Base-by-base conservation (phyloP, 2,113 vertebrate species). In the Brachirus orientalis region DNA sequence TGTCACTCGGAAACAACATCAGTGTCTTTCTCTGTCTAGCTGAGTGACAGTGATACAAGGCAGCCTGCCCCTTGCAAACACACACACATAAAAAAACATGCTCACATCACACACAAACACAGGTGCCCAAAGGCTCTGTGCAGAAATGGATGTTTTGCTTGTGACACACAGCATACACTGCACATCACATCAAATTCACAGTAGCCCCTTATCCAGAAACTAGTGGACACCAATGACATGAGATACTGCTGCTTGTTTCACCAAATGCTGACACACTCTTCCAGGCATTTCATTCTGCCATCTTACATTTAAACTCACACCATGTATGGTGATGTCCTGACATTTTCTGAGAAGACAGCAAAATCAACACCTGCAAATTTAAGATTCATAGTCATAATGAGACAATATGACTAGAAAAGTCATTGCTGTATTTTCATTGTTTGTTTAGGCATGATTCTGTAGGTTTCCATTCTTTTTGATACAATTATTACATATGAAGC, bases 11-110 rank as follows among this genome's bases (percentile, higher is more conserved):
- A 77, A 86, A 79, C 82, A 79, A 76, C 75, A 81, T 93, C 91
- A 92, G 80, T 85, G 85, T 91, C 86, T 83, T 72, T 81, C 73
- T 79, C 80, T 77, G 89, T 92, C 73, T 84, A 65, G 60, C 47
- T 89, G 89, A 90, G 81, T 89, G 92, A 92, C 92, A 91, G 81
- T 86, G 88, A 91, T 89, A 87, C 64, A 82, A 75, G 80, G 64
- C 83, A 88, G 85, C 57, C 70, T 73, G 71, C 44, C 83, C 80
- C 48, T 68, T 38, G 40, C 44, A 58, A 61, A 58, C 40, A 69
- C 28, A 51, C 54, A 58, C 19, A 67, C 37, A 46, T 50, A 67
- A 44, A 47, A 61, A 82, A 71, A 63, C 61, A 74, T 8, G 56
- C 58, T 59, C 47, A 57, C 48, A 63, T 63, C 19, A 67, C 37